A percentile compares a stretch with the other conserved stretches of the same genome.
These are phyloP conservation scores for Diplodus sargus DNA, from an alignment of 2,797 vertebrate genomes.

Conservation along the genomic window DNA sequence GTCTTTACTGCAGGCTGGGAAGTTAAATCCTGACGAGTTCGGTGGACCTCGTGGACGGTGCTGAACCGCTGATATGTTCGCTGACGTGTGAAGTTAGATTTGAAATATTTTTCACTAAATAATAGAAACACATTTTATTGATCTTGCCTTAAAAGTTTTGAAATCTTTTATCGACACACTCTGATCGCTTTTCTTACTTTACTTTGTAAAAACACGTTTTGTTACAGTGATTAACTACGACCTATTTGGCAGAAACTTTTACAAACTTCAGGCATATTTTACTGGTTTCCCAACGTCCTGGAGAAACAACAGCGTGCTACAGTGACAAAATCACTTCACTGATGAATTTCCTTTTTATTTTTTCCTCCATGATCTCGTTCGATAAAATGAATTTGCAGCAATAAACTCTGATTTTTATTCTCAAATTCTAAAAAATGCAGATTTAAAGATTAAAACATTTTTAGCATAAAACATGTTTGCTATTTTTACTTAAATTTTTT, in stretches of 20 bases:
- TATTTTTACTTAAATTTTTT: not conserved
- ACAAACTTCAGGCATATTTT: constrained; percentile 13
- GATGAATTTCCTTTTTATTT: constrained; percentile 6
- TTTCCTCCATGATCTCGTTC: not conserved
- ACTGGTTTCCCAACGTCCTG: not conserved
- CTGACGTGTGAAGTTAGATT: not conserved
- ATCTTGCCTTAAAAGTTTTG: not conserved
- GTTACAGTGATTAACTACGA: constrained; percentile 4
- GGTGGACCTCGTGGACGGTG: constrained; percentile 9
- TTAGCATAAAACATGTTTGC: not conserved
- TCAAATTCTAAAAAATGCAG: not conserved
- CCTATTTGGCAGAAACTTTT: constrained; percentile 21
- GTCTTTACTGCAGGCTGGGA: constrained; percentile 35
- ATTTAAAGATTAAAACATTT: not conserved
- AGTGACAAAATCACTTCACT: not conserved
- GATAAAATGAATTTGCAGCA: not conserved
- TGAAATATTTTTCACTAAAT: not conserved
- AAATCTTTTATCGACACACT: not conserved
- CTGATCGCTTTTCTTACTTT: not conserved
- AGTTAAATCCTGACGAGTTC: constrained; percentile 34
- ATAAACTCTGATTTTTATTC: not conserved
- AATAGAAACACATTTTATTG: not conserved
- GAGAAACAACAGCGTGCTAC: not conserved
- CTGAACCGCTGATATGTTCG: constrained; percentile 13
- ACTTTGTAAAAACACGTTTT: constrained; percentile 26